These are phyloP conservation scores for Folsomia candida DNA, from an alignment of 2,888 invertebrate genomes.

Conservation along the genomic window DNA sequence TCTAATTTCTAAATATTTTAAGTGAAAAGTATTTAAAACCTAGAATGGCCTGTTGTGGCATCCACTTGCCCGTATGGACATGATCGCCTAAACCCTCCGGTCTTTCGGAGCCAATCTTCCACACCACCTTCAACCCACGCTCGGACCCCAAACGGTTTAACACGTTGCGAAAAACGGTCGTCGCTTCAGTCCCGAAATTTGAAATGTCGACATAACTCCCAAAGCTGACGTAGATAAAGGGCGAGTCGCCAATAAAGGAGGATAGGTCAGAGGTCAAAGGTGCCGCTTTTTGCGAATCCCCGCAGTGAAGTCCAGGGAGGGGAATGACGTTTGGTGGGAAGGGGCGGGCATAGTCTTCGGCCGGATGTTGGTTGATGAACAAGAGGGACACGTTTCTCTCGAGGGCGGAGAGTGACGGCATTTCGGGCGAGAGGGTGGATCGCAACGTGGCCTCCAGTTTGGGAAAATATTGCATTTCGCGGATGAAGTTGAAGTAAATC, in stretches of 20 bases:
- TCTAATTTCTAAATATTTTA: too few relatives aligned
- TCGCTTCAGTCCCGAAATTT: background rate
- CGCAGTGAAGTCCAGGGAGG: conserved; percentile 34
- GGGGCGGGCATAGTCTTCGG: conserved; percentile 39
- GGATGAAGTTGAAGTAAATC: conserved; percentile 22
- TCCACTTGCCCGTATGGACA: background rate
- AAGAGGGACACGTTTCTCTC: conserved; percentile 38
- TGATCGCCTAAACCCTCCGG: background rate
- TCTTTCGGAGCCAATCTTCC: background rate
- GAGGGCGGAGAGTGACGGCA: conserved; percentile 31
- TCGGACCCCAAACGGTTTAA: background rate
- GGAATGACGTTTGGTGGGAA: conserved; percentile 37
- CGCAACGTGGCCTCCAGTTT: conserved; percentile 19
- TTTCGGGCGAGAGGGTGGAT: conserved; percentile 23
- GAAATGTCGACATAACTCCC: background rate
- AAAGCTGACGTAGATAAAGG: background rate
- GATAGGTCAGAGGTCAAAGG: too few relatives aligned
- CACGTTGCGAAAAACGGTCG: background rate
- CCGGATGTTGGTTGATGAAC: conserved; percentile 36
- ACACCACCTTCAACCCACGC: background rate
- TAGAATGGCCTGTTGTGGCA: background rate
- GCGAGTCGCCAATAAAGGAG: too few relatives aligned
- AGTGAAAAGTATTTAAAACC: too few relatives aligned
- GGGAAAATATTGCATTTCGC: conserved; percentile 31
- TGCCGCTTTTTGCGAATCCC: conserved; percentile 9